phyloP scores from a whole-genome alignment of 2,888 invertebrate genomes.

The Malthinus flaveolus region DNA sequence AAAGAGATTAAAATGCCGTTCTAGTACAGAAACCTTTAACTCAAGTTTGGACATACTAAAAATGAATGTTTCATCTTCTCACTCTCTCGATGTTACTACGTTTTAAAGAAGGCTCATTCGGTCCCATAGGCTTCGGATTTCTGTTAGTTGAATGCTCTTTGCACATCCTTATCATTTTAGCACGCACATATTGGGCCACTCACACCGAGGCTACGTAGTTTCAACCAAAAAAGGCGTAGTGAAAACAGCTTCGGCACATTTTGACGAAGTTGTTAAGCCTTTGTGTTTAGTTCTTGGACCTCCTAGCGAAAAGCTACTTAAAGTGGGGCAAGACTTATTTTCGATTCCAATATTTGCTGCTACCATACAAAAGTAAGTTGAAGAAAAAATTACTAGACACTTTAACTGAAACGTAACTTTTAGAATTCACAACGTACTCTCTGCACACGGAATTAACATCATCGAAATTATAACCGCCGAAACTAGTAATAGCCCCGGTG shows the following conservation, averaged over 20 bases:
- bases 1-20: too few relatives aligned
- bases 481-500: neutral
- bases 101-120: too few relatives aligned
- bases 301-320: constrained; percentile 2
- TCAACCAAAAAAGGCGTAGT: constrained; percentile 18
- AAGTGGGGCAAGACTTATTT: constrained; percentile 58
- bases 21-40: too few relatives aligned
- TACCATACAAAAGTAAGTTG: constrained; percentile 63
- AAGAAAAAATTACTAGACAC: neutral
- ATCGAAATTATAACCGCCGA: constrained; percentile 8
- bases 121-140: too few relatives aligned
- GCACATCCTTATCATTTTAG: constrained; percentile 17
- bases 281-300: constrained; percentile 9
- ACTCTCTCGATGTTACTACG: too few relatives aligned
- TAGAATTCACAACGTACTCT: constrained; percentile 15
- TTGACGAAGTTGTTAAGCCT: constrained; percentile 1
- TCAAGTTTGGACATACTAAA: too few relatives aligned
- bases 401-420: neutral
- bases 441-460: constrained; percentile 13
- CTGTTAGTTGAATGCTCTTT: too few relatives aligned
- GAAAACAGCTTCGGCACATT: neutral
- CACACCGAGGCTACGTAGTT: constrained; percentile 17
- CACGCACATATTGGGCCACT: neutral
- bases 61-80: too few relatives aligned
- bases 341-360: constrained; percentile 71